Base-by-base conservation (phyloP, 2,888 invertebrate species). In the Scaptomyza tumidula region DNA sequence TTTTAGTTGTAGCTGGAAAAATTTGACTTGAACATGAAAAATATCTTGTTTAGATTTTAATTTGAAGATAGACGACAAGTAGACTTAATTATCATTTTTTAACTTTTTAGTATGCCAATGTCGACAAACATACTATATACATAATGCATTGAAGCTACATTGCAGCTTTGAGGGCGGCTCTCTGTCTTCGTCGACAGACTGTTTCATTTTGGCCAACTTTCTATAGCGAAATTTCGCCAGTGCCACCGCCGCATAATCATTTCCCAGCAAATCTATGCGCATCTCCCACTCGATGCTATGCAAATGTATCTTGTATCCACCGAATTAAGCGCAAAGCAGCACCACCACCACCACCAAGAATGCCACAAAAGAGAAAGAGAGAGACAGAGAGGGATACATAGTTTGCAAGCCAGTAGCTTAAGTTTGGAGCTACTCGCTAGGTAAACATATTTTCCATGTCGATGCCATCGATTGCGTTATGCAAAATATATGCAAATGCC, bases 391-490 rank as follows among this genome's bases (percentile, higher is more conserved):
- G 46, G 39, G 29, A 27, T 57, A 57, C 33, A 52, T 41, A 41
- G 62, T n/a, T 50, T 10, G 37, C 49, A 39, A 53, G 67, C 65
- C 62, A 64, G 76, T 71, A 78, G 79, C 79, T 62, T 54, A 57
- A 57, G 62, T 48, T 14, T 39, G 13, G 14, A 24, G 60, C 66
- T 35, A 48, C 55, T 69, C 46, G 49, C 58, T 68, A 70, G 82
- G 72, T 78, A 84, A 90, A 90, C 90, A 90, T 90, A 90, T 89
- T 90, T 90, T 90, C 89, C 90, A 89, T 90, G 90, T 90, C 90
- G 89, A 90, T 90, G 89, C 87, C 89, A 90, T 90, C 90, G 91
- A 90, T 90, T 90, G 90, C 90, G 91, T 90, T 90, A 90, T 90
- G 90, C 89, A 89, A 90, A 90, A 88, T 90, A 89, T 90, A 90